These are phyloP conservation scores for Acanthurus lineatus DNA, from an alignment of 2,797 vertebrate species.

Conservation along the genomic window DNA sequence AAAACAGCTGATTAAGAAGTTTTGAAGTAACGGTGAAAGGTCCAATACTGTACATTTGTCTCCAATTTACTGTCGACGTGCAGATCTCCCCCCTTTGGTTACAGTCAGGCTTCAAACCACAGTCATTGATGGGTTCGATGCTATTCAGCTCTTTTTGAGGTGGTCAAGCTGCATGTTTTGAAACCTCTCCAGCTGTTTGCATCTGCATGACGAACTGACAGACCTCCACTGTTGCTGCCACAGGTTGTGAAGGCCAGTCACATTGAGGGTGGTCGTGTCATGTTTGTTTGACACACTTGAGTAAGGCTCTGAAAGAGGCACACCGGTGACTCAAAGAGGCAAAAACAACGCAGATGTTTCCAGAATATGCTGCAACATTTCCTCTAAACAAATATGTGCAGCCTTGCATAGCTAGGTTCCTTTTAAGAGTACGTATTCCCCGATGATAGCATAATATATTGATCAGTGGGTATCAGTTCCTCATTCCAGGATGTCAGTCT, in stretches of 20 bases:
- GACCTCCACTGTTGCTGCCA: not conserved
- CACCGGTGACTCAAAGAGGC: constrained; percentile 55
- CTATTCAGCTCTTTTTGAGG: not conserved
- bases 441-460: constrained; percentile 2
- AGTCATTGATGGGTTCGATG: not conserved
- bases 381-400: constrained; percentile 28
- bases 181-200: constrained; percentile 18
- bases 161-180: not conserved
- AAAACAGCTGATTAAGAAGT: constrained; percentile 8
- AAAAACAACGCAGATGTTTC: constrained; percentile 17
- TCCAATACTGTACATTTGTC: constrained; percentile 24
- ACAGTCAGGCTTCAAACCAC: constrained; percentile 3
- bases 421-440: constrained; percentile 18
- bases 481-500: constrained; percentile 98
- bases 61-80: not conserved
- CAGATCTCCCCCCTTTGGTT: not conserved
- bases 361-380: constrained; percentile 41
- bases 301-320: constrained; percentile 69
- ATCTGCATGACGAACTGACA: not conserved
- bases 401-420: constrained; percentile 51
- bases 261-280: not conserved
- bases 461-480: constrained; percentile 57
- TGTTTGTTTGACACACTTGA: not conserved
- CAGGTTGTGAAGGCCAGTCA: not conserved
- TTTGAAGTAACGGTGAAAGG: constrained; percentile 9